Base-by-base conservation (phyloP, 1,140 invertebrate genomes). In the Pseudomyrmex concolor region DNA sequence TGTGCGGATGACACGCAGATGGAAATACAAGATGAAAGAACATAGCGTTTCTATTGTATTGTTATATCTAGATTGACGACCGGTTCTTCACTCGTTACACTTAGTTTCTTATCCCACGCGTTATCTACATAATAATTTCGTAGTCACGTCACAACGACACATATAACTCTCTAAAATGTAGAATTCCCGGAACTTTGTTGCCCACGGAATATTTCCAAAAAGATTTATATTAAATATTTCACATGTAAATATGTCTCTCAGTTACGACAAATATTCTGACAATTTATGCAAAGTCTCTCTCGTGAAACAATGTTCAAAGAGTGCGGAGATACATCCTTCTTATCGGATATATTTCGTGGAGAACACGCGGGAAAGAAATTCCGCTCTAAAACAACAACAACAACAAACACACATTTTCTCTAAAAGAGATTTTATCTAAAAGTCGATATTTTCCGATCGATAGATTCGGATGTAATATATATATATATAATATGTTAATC, bases 341-440 rank as follows among this genome's bases (percentile, higher is more conserved):
- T 60, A 19, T 25, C 9, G 2, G 15, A 43, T 7, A 64, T 17
- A 54, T 64, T 43, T 64, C n/a, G 48, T 13, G 12, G 55, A 51
- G 19, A 80, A 71, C 54, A 59, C 43, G 22, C 43, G 8, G 43
- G 19, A n/a, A 59, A 43, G 34, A 67, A 4, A 45, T n/a, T 13
- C 43, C 8, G 77, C 72, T 83, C 34, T 34, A 34, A 0, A 34
- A 34, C 34, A 34, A 34, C 34, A 34, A 34, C 34, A 87, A 81
- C 62, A 68, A 78, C 63, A 81, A 82, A 59, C 85, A 77, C 13
- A 43, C 63, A 48, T 84, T 84, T 74, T 51, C 66, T 87, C 81
- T 59, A 55, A 48, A 57, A 1, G 72, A 57, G 48, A 25, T 60
- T 83, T 22, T 15, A 12, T 85, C 86, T 87, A 87, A 59, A 64